Conservation (phyloP, 2,888 invertebrate genomes). For the Aphidoletes aphidimyza region DNA sequence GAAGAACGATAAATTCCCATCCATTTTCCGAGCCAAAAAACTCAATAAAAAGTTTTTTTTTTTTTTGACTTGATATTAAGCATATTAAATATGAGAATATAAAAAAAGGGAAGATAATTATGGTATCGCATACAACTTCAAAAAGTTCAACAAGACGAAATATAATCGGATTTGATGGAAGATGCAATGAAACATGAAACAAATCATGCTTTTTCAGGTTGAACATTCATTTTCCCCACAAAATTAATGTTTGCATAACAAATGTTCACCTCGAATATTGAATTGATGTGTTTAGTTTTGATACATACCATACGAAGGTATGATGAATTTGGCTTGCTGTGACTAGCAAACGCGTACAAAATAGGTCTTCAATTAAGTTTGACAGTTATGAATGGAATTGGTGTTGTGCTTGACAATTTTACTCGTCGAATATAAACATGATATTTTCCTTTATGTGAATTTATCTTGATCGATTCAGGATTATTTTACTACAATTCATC, state of each 20-base stretch:
- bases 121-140: too few species aligned
- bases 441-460: background rate
- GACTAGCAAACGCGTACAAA: too few species aligned
- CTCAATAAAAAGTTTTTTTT: background rate
- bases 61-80: too few species aligned
- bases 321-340: too few species aligned
- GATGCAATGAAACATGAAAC: background rate
- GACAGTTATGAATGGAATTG: background rate
- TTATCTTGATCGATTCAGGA: slow-evolving; percentile 16
- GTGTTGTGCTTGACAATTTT: background rate
- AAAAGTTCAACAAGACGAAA: background rate
- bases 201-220: background rate
- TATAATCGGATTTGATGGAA: slow-evolving; percentile 1
- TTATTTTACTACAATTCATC: slow-evolving; percentile 6
- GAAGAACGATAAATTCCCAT: background rate
- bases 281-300: too few species aligned
- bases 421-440: background rate
- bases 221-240: too few species aligned
- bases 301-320: too few species aligned
- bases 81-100: too few species aligned
- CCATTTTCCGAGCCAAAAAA: background rate
- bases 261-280: too few species aligned
- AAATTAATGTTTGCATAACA: too few species aligned
- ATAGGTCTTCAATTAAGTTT: too few species aligned
- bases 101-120: too few species aligned